Conservation (phyloP, 2,113 vertebrate genomes). For the Spilogale gracilis region DNA sequence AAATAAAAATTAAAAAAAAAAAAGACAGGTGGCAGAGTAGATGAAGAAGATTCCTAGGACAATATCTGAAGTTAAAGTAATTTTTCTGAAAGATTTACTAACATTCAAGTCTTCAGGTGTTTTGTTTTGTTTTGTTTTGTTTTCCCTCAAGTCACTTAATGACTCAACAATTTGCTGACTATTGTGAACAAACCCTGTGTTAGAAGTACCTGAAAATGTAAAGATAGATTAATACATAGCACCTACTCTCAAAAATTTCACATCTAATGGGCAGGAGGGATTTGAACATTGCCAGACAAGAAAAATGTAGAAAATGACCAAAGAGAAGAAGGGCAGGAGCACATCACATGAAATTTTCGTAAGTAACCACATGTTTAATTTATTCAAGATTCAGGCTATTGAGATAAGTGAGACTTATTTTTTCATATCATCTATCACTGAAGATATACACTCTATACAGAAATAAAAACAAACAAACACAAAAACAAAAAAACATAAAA, state of each 20-base stretch:
- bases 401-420: constrained; percentile 21
- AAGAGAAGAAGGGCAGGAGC: neutral
- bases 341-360: neutral
- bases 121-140: neutral
- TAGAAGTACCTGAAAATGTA: neutral
- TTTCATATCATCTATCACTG: neutral
- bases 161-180: constrained; percentile 34
- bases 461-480: neutral
- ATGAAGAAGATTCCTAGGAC: constrained; percentile 1
- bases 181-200: neutral
- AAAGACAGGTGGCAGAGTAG: neutral
- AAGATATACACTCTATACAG: neutral
- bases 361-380: constrained; percentile 1
- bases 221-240: neutral
- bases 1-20: neutral
- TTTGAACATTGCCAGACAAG: neutral
- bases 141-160: neutral
- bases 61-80: neutral
- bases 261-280: neutral
- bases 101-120: neutral
- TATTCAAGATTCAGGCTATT: neutral
- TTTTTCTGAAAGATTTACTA: constrained; percentile 56
- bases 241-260: neutral
- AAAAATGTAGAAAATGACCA: neutral
- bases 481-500: neutral